Conservation (phyloP, 2,888 invertebrate genomes). For the Molanna angustata region DNA sequence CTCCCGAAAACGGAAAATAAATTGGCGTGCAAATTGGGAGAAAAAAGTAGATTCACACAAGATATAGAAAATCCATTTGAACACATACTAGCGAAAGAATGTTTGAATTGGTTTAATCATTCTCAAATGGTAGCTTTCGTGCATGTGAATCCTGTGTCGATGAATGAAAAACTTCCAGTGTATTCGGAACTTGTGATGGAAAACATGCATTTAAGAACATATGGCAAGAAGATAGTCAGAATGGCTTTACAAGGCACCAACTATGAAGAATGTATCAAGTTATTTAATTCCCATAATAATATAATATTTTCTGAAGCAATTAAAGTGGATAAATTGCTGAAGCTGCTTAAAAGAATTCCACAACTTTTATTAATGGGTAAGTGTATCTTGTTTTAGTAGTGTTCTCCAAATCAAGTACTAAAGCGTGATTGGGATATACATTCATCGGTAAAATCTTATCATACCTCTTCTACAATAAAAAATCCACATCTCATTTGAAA, state of each 20-base stretch:
- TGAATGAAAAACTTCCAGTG: constrained; percentile 63
- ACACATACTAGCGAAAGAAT: constrained; percentile 68
- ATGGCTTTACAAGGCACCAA: constrained; percentile 65
- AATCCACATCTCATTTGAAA: too few relatives aligned
- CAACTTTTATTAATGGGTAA: constrained; percentile 68
- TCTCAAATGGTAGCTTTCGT: constrained; percentile 71
- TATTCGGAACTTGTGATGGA: constrained; percentile 60
- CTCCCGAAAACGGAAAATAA: constrained; percentile 55
- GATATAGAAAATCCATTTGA: constrained; percentile 62
- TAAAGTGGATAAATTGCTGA: constrained; percentile 59
- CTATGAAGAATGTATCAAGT: constrained; percentile 63
- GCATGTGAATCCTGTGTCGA: constrained; percentile 69
- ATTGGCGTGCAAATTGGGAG: constrained; percentile 51
- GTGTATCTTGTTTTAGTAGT: too few relatives aligned
- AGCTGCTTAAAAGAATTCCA: constrained; percentile 67
- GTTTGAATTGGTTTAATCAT: constrained; percentile 65
- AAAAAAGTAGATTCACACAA: constrained; percentile 28
- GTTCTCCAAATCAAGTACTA: too few relatives aligned
- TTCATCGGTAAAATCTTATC: too few relatives aligned
- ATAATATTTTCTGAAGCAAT: constrained; percentile 70
- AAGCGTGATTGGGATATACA: too few relatives aligned
- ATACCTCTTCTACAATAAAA: too few relatives aligned
- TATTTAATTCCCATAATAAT: constrained; percentile 63
- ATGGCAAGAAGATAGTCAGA: constrained; percentile 62
- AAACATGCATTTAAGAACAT: constrained; percentile 67